Percentiles rank a stretch among this genome's conserved stretches.
phyloP scores from a whole-genome alignment of 2,797 vertebrate species.

The Silurus aristotelis region DNA sequence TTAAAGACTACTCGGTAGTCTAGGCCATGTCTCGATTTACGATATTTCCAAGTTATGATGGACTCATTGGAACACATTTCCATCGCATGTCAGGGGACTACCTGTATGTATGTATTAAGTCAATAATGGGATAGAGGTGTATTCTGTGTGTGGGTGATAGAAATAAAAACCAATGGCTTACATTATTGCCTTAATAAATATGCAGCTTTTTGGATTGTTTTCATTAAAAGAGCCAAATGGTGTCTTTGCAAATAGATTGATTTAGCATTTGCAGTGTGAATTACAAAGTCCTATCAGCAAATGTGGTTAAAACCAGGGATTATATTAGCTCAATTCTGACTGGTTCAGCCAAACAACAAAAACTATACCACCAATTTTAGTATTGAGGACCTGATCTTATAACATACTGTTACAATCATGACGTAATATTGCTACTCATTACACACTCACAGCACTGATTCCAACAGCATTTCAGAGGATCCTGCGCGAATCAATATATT shows the following conservation, averaged over 20 bases:
- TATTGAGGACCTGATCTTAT: not conserved
- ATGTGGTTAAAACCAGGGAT: not conserved
- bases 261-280: slow-evolving; percentile 1
- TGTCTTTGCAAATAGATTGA: not conserved
- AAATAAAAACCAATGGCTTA: not conserved
- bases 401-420: not conserved
- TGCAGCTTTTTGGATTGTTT: not conserved
- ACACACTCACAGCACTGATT: not conserved
- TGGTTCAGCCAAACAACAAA: not conserved
- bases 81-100: slow-evolving; percentile 1
- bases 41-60: too few species aligned
- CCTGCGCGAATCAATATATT: not conserved
- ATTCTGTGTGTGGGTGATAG: not conserved
- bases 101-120: too few species aligned
- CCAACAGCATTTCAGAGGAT: not conserved
- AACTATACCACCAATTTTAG: not conserved
- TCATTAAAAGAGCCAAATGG: not conserved
- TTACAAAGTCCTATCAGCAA: not conserved
- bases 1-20: too few species aligned
- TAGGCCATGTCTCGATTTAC: too few species aligned
- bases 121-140: not conserved
- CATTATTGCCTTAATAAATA: not conserved
- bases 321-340: not conserved
- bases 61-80: not conserved
- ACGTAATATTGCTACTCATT: not conserved